phyloP scores from a whole-genome alignment of 2,888 invertebrate species.

The Ochlodes sylvanus region DNA sequence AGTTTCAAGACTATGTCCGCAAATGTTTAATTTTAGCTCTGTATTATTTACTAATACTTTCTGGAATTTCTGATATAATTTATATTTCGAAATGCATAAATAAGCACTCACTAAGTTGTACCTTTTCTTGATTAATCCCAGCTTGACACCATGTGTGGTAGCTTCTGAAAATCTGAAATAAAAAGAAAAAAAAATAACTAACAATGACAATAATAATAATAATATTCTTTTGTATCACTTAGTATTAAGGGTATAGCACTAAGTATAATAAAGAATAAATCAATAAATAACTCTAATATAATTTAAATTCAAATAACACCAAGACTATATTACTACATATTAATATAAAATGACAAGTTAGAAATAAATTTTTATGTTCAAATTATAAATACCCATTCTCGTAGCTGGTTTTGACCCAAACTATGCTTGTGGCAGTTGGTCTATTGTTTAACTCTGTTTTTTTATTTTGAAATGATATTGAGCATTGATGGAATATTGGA shows the following conservation, averaged over 20 bases:
- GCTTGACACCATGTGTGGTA: constrained; percentile 90
- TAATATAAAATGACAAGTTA: too few relatives aligned
- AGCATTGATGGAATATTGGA: constrained; percentile 61
- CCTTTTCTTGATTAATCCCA: constrained; percentile 91
- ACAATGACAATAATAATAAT: too few relatives aligned
- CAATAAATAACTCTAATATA: too few relatives aligned
- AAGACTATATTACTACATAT: too few relatives aligned
- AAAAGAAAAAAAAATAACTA: too few relatives aligned
- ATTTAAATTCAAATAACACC: too few relatives aligned
- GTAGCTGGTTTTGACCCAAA: constrained; percentile 60
- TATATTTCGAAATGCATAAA: constrained; percentile 83
- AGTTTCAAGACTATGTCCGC: constrained; percentile 46
- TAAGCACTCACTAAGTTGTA: constrained; percentile 65
- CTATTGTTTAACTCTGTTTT: constrained; percentile 51
- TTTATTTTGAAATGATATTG: constrained; percentile 55
- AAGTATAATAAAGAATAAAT: too few relatives aligned
- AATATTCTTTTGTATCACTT: too few relatives aligned
- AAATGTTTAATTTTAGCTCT: constrained; percentile 50
- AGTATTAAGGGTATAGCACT: too few relatives aligned
- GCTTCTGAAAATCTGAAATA: constrained; percentile 87
- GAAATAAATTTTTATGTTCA: too few relatives aligned
- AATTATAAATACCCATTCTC: constrained; percentile 62
- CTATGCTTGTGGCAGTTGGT: constrained; percentile 68
- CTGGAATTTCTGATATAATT: constrained; percentile 78
- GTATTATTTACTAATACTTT: constrained; percentile 61